These are phyloP conservation scores for Pontoporia blainvillei DNA, from an alignment of 2,113 vertebrate genomes.

Conservation along the genomic window DNA sequence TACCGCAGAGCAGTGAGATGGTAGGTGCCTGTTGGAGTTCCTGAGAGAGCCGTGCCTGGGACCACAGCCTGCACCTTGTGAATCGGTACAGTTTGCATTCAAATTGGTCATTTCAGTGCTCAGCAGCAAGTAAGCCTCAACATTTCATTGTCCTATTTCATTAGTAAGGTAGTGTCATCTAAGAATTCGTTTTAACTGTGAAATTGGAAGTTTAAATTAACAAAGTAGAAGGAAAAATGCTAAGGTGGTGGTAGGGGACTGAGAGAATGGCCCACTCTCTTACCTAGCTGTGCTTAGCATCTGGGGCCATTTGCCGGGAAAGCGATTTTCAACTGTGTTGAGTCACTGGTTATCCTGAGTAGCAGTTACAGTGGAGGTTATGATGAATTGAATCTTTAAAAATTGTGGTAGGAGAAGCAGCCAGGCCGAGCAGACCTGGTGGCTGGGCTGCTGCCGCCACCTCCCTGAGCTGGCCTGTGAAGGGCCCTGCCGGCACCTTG, in stretches of 20 bases:
- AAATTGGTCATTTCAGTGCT: not conserved
- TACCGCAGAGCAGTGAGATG: not conserved
- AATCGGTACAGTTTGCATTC: fast-evolving
- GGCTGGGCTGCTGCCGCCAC: not conserved
- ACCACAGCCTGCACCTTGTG: fast-evolving
- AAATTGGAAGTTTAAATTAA: not conserved
- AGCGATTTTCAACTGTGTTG: not conserved
- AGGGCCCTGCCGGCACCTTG: not conserved
- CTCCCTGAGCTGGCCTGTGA: not conserved
- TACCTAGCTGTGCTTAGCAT: not conserved
- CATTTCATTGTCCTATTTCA: not conserved
- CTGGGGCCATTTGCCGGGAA: not conserved
- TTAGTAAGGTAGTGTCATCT: not conserved
- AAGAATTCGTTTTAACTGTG: not conserved
- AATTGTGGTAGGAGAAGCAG: not conserved
- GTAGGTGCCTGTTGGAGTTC: not conserved
- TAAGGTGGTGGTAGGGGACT: not conserved
- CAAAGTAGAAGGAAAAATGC: not conserved
- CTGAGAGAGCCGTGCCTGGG: not conserved
- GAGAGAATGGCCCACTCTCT: not conserved
- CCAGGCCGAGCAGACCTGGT: not conserved
- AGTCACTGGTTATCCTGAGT: not conserved
- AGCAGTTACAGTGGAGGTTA: not conserved
- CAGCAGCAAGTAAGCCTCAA: not conserved
- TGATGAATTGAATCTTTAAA: not conserved